Conservation (phyloP, 1,140 invertebrate genomes). For the Brachionus koreanus region DNA sequence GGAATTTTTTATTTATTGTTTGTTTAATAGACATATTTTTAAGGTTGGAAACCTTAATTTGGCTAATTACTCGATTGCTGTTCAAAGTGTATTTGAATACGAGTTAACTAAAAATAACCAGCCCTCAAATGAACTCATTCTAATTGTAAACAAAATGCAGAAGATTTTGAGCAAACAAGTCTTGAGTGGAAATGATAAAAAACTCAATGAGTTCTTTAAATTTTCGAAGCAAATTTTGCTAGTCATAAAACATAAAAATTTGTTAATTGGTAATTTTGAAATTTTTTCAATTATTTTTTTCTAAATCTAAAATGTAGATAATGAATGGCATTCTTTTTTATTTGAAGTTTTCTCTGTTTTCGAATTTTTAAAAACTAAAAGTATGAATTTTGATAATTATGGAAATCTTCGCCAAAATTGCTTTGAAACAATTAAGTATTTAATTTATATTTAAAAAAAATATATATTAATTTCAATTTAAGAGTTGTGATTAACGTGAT, state of each 20-base stretch:
- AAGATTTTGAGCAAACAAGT: neutral
- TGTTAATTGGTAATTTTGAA: neutral
- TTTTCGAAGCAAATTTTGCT: neutral
- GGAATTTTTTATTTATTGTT: neutral
- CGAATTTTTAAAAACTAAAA: neutral
- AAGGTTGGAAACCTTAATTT: neutral
- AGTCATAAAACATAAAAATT: neutral
- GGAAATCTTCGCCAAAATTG: neutral
- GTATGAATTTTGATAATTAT: neutral
- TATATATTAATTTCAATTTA: neutral
- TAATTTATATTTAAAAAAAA: neutral
- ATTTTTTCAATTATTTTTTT: neutral
- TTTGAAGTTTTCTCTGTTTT: neutral
- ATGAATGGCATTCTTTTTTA: neutral
- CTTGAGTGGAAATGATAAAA: neutral
- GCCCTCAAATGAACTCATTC: neutral
- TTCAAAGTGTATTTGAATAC: neutral
- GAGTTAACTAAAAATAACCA: neutral
- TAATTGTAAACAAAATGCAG: neutral
- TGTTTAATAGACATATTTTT: neutral
- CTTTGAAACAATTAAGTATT: conserved; percentile 1
- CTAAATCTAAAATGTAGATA: neutral
- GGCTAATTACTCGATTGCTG: neutral
- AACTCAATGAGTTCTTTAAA: neutral
- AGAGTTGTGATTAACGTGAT: neutral